Evolutionary conservation across 2,888 invertebrate genomes (phyloP).

Genomic region (Smittia sp.): DNA sequence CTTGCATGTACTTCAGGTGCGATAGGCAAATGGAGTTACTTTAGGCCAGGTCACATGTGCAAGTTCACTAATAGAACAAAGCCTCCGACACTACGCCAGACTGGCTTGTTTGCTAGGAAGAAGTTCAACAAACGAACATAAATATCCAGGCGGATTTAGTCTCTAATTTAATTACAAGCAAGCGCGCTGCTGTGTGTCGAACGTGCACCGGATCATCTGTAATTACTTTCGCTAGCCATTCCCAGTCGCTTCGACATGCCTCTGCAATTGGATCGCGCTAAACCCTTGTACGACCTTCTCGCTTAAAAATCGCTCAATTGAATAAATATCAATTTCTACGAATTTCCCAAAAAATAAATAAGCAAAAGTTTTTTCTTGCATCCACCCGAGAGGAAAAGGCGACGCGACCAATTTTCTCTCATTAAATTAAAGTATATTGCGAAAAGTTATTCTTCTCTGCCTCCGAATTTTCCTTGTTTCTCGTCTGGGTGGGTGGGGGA

Average conservation of each 20-base stretch:
- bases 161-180: constrained; percentile 28
- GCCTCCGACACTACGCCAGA: too few relatives aligned
- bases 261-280: background rate
- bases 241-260: background rate
- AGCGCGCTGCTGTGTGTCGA: background rate
- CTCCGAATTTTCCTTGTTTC: background rate
- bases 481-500: background rate
- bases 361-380: background rate
- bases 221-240: background rate
- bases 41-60: too few relatives aligned
- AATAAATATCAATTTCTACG: constrained; percentile 34
- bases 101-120: too few relatives aligned
- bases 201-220: constrained; percentile 16
- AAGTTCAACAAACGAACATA: background rate
- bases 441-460: background rate
- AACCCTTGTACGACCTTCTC: background rate
- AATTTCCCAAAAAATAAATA: background rate
- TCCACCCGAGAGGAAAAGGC: background rate
- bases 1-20: background rate
- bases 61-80: too few relatives aligned
- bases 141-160: background rate
- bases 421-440: constrained; percentile 39
- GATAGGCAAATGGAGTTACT: background rate
- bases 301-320: constrained; percentile 13
- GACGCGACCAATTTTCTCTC: constrained; percentile 30